Percentiles rank a stretch among this genome's conserved stretches.
These are phyloP conservation scores for Muntiacus muntjak DNA, from an alignment of 2,113 vertebrate species.

Conservation along the genomic window DNA sequence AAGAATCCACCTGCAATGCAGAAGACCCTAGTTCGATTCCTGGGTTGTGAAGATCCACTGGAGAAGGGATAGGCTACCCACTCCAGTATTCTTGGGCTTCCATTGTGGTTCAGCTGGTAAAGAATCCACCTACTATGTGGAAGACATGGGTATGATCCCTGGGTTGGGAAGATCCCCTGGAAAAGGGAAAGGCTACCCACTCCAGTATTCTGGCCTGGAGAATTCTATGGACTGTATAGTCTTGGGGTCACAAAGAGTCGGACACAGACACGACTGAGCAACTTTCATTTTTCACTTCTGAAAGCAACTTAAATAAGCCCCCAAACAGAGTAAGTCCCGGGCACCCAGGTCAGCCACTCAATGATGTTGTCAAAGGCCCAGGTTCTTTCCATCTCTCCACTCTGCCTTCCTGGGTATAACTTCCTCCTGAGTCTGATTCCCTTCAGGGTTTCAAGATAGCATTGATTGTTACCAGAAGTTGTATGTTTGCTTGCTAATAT, in stretches of 20 bases:
- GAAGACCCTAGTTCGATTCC: neutral
- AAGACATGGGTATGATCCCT: neutral
- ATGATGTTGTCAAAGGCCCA: neutral
- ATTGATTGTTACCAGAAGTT: neutral
- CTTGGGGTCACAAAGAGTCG: neutral
- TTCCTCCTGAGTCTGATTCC: neutral
- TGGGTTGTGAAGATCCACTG: neutral
- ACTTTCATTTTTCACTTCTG: neutral
- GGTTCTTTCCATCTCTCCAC: neutral
- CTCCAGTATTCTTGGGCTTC: neutral
- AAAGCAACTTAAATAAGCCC: neutral
- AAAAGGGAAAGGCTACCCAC: neutral
- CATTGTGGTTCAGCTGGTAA: neutral
- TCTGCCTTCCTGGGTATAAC: neutral
- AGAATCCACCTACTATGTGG: neutral
- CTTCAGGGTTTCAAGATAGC: neutral
- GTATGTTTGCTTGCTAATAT: neutral
- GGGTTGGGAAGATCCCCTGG: neutral
- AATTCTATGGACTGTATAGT: neutral
- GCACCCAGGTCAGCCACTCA: neutral
- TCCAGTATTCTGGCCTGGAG: neutral
- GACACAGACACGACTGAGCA: rapidly evolving
- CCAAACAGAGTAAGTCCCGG: neutral
- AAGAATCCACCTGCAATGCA: neutral
- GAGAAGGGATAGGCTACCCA: neutral